Conservation (phyloP, 2,888 invertebrate species). For the Lampropteryx suffumata region DNA sequence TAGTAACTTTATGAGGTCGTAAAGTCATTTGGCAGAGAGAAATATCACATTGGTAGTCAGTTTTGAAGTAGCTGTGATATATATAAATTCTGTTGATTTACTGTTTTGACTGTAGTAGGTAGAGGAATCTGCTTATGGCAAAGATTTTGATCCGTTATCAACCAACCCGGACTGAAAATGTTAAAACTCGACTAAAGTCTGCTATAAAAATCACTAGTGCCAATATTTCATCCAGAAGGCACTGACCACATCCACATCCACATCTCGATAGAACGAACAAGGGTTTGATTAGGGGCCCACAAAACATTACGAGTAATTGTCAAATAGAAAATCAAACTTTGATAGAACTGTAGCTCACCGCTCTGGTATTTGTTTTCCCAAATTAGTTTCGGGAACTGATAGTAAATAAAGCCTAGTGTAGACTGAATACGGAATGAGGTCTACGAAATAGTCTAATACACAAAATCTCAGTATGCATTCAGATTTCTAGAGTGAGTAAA, state of each 20-base stretch:
- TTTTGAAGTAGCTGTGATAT: no score
- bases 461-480: not conserved
- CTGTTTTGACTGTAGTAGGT: no score
- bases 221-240: no score
- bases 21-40: slow-evolving; percentile 12
- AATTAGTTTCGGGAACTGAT: slow-evolving; percentile 13
- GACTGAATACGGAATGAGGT: slow-evolving; percentile 19
- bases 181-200: no score
- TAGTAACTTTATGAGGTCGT: slow-evolving; percentile 15
- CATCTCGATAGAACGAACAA: not conserved
- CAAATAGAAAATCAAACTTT: slow-evolving; percentile 10
- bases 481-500: not conserved
- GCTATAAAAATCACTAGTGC: no score
- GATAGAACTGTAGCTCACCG: slow-evolving; percentile 14
- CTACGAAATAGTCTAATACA: not conserved
- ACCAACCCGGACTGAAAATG: no score
- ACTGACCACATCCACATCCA: no score
- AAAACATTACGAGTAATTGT: slow-evolving; percentile 5
- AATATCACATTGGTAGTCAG: not conserved
- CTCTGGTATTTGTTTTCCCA: slow-evolving; percentile 9
- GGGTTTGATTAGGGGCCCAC: slow-evolving; percentile 3
- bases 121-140: no score
- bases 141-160: no score
- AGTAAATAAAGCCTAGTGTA: slow-evolving; percentile 11
- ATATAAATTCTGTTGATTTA: no score